A percentile compares a stretch with the other conserved stretches of the same genome.
phyloP scores from a whole-genome alignment of 2,797 vertebrate genomes.

The Centropyge bicolor region DNA sequence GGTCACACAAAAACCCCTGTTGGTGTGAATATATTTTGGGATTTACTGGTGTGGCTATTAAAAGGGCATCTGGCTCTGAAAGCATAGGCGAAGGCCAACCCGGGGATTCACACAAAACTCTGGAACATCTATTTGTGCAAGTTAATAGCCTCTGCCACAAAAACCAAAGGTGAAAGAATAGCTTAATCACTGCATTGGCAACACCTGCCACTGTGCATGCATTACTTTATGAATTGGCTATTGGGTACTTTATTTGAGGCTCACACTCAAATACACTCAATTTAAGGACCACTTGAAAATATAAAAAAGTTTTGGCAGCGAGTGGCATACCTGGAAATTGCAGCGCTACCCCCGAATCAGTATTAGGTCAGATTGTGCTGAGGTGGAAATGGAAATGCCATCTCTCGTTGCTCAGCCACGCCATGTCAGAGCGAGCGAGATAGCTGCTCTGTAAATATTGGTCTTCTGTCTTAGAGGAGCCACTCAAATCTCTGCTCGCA shows the following conservation, averaged over 20 bases:
- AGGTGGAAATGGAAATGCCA: slow-evolving; percentile 59
- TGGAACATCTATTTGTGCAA: slow-evolving; percentile 58
- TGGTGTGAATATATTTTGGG: slow-evolving; percentile 63
- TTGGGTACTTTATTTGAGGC: slow-evolving; percentile 38
- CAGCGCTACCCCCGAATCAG: slow-evolving; percentile 40
- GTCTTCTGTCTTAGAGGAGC: slow-evolving; percentile 32
- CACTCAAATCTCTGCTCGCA: slow-evolving; percentile 22
- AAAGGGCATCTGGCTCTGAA: slow-evolving; percentile 70
- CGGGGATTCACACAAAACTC: slow-evolving; percentile 53
- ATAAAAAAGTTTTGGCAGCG: slow-evolving; percentile 38
- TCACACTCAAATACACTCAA: slow-evolving; percentile 49
- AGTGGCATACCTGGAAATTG: slow-evolving; percentile 48
- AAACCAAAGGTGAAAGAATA: slow-evolving; percentile 64
- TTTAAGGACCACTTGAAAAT: slow-evolving; percentile 60
- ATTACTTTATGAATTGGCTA: slow-evolving; percentile 39
- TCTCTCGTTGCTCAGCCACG: slow-evolving; percentile 47
- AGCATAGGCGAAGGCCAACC: slow-evolving; percentile 62
- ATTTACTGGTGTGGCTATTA: slow-evolving; percentile 66
- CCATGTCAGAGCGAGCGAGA: slow-evolving; percentile 25
- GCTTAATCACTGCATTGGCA: slow-evolving; percentile 53
- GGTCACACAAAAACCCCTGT: slow-evolving; percentile 50
- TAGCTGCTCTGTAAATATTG: slow-evolving; percentile 51
- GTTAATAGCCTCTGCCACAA: slow-evolving; percentile 60
- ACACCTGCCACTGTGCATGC: slow-evolving; percentile 37
- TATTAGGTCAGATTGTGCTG: slow-evolving; percentile 36